Base-by-base conservation (phyloP, 2,113 vertebrate genomes). In the Bos indicus region DNA sequence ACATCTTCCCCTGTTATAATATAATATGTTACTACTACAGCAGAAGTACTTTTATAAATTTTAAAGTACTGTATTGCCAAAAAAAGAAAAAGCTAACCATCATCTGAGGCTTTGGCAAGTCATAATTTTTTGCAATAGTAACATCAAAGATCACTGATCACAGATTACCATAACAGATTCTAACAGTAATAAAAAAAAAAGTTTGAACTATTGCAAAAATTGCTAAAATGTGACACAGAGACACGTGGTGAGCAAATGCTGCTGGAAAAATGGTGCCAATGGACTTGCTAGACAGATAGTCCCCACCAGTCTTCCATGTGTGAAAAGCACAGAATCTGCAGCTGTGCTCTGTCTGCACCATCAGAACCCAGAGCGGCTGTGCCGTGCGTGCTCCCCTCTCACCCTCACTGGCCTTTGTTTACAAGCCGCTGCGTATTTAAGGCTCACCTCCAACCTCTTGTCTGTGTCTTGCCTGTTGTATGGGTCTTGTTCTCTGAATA, bases 241-340 rank as follows among this genome's bases (percentile, higher is more conserved):
- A 15, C 52, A 83, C 0, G 7, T 15, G 36, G 19, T 83, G 21
- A 56, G n/a, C 33, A 56, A 83, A 83, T 36, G 21, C 52, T 56
- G 12, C 40, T 77, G 23, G 23, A 43, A 43, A 77, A 77, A 43
- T 26, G 71, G 6, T 43, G 71, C 40, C 40, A 25, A 1, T 26
- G 23, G 40, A 77, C 71, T 77, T 77, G 40, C 71, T 43, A 13
- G 36, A 77, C 64, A n/a, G 64, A 36, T 36, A 77, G 71, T 26
- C 40, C 71, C 71, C 40, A 43, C 40, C 5, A 43, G 2, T 3
- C 71, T 14, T 26, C 23, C 21, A 7, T 2, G 71, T 26, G 23
- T 77, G 71, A 77, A 43, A 7, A 40, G 23, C 1, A 0, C 23
- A 7, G 23, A 1, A 14, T 43, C 71, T 43, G 23, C 36, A 2